Base-by-base conservation (phyloP, 2,888 invertebrate genomes). In the Philhelius pedissequus region DNA sequence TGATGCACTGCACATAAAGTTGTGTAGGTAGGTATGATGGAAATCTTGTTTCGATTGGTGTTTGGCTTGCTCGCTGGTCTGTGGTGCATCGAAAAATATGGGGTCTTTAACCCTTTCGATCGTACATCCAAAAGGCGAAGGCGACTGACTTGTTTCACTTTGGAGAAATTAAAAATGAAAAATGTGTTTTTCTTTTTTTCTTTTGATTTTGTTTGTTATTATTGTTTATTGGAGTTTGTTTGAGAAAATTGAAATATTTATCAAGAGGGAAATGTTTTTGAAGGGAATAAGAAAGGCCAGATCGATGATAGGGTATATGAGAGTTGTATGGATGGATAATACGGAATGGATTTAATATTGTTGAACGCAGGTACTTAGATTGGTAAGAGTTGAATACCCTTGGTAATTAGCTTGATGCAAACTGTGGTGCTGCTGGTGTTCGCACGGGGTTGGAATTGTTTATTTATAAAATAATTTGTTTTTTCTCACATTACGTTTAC, bases 31-130 rank as follows among this genome's bases (percentile, higher is more conserved):
- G 4, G 30, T 1, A 1, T 30, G 30, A 6, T 64, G 62, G 69
- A 80, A 70, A 64, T 70, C 69, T 74, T 69, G 75, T 74, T 69
- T 73, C 50, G 60, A 32, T 60, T 35, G 50, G 54, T 58, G 22
- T 9, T 58, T 22, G 22, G 56, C 32, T 15, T n/a, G n/a, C n/a
- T n/a, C n/a, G n/a, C 13, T 18, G 15, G 20, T 35, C 11, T 13
- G 64, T 54, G 56, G 68, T 56, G 64, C 56, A 64, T 83, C 82
- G 74, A 83, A 83, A 83, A 83, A 83, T 75, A 78, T 79, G 83
- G 27, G 83, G 83, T 83, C 83, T 75, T 83, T 83, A 83, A 83
- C 83, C 83, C 79, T 83, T 83, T 74, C 69, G 64, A 64, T 64
- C 56, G 79, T 30, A 70, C 13, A 48, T 48, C 45, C 20, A 43